Percentiles rank a stretch among this genome's conserved stretches.
phyloP scores from a whole-genome alignment of 2,888 invertebrate species.

The Tenodera sinensis region DNA sequence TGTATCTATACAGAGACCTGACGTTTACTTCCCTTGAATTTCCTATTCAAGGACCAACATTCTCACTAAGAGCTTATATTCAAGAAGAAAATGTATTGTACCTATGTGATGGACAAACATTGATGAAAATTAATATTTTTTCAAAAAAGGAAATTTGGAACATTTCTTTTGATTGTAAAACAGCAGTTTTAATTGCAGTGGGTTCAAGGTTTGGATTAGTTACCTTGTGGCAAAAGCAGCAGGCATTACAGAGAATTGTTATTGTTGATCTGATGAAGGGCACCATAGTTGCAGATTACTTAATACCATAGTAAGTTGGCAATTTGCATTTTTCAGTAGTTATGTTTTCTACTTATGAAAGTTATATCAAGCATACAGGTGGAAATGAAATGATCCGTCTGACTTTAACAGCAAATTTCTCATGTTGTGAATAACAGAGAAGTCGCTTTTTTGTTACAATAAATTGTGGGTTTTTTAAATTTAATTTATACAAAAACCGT shows the following conservation, averaged over 20 bases:
- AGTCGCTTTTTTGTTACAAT: no score
- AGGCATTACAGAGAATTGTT: background rate
- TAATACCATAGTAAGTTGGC: background rate
- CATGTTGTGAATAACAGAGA: no score
- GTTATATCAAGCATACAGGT: no score
- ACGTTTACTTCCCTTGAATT: background rate
- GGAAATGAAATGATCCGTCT: no score
- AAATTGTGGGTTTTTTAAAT: no score
- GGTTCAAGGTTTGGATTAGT: background rate
- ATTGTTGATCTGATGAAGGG: background rate
- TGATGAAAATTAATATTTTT: background rate
- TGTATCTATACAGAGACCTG: background rate
- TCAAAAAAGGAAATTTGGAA: background rate
- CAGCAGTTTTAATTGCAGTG: background rate
- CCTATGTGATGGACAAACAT: background rate
- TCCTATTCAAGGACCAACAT: background rate
- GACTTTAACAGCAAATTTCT: no score
- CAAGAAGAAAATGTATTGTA: background rate
- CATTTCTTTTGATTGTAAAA: background rate
- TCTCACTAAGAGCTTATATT: background rate
- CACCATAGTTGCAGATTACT: background rate
- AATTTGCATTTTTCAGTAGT: background rate
- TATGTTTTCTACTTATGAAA: background rate
- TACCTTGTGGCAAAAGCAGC: background rate
- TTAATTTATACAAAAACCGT: no score